A percentile compares a stretch with the other conserved stretches of the same genome.
phyloP scores from a whole-genome alignment of 2,113 vertebrate species.

The Callaeas wilsoni region DNA sequence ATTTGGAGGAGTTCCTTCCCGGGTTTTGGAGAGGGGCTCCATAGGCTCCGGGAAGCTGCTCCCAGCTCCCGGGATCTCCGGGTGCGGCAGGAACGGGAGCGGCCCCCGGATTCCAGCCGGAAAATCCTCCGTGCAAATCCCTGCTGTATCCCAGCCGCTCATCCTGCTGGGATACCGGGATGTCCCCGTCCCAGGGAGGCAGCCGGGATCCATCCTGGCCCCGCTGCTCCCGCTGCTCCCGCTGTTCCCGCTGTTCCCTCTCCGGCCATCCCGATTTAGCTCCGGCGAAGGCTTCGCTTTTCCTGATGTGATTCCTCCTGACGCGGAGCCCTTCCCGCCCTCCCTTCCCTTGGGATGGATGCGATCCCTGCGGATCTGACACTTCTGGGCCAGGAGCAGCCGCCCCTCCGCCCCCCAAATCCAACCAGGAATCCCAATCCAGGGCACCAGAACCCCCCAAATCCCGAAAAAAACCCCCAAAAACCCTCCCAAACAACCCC shows the following conservation, averaged over 20 bases:
- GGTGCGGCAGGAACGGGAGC: background rate
- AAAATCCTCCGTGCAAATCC: background rate
- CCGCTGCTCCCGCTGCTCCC: background rate
- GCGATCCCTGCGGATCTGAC: background rate
- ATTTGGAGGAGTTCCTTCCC: background rate
- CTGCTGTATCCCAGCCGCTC: background rate
- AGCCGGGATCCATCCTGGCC: background rate
- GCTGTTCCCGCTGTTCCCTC: background rate
- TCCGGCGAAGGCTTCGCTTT: background rate
- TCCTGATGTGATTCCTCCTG: background rate
- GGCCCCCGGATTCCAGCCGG: background rate
- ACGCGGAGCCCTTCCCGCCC: background rate
- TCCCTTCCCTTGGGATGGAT: background rate
- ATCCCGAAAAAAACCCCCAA: background rate
- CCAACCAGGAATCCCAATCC: background rate
- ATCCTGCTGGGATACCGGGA: fast-evolving
- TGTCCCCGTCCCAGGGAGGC: fast-evolving
- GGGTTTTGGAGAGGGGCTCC: background rate
- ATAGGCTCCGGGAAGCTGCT: background rate
- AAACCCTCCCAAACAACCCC: background rate
- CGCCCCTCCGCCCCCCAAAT: too few species aligned
- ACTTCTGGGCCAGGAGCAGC: background rate
- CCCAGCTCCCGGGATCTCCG: background rate
- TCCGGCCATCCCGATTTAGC: background rate
- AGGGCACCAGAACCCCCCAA: fast-evolving